Base-by-base conservation (phyloP, 2,797 vertebrate species). In the Melanotaenia trifasciata region DNA sequence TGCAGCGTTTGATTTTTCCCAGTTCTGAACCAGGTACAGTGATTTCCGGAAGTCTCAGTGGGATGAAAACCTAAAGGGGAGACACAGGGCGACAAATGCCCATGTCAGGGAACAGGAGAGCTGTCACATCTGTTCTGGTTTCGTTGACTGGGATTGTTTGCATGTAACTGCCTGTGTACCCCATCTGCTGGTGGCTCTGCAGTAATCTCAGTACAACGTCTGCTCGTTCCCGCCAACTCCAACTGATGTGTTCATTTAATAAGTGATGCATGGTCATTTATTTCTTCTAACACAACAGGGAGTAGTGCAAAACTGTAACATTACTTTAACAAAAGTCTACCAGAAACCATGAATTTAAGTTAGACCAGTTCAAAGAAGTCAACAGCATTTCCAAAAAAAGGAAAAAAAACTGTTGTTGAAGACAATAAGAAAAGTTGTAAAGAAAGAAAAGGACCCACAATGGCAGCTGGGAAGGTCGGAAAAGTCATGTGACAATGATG, bases 1-100 rank as follows among this genome's bases (percentile, higher is more conserved):
- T 85, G 74, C 58, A 43, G 33, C 68, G 71, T 84, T 89, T 90
- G 78, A 85, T 90, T 70, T 84, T 81, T 83, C 83, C 81, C 72
- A 68, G 81, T 79, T 65, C 72, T 81, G 76, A 80, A 74, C 80
- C 40, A 1, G 65, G 76, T 70, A 85, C 85, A 84, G 85, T 80
- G 79, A 84, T 80, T 80, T 84, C 84, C 81, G 58, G 60, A 78
- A 60, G 84, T 75, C 87, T 77, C 84, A 83, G 86, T 68, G 36
- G 82, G 86, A 88, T 16, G 38, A 69, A 59, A 74, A 84, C 87
- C 84, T 72, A 84, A 70, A 75, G 58, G 51, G 40, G 70, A 80
- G 76, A 79, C 79, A 67, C 78, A 74, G 80, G 69, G 69, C 72
- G 68, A 70, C 75, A 77, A 76, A 79, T 74, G 69, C 64, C 79